Evolutionary conservation across 2,888 invertebrate genomes (phyloP).

Genomic region (Patella caerulea): DNA sequence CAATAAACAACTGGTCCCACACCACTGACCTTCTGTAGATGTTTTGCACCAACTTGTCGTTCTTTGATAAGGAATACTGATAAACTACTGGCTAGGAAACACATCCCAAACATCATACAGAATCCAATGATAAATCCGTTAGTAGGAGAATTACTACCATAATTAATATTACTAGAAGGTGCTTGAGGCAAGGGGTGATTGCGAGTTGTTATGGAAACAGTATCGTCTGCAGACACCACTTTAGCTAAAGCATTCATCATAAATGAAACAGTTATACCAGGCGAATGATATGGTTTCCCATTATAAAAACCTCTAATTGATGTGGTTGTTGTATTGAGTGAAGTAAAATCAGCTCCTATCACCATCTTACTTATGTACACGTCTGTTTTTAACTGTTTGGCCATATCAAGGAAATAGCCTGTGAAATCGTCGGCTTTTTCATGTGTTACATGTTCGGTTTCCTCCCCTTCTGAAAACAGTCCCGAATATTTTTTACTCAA

Average conservation of each 20-base stretch:
- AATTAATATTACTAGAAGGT: constrained; percentile 15
- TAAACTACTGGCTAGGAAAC: constrained; percentile 65
- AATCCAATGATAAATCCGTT: constrained; percentile 53
- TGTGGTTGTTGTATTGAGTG: constrained; percentile 8
- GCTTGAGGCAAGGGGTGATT: constrained; percentile 43
- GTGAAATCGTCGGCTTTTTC: background rate
- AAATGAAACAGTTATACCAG: constrained; percentile 77
- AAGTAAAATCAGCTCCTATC: constrained; percentile 54
- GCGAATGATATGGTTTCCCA: constrained; percentile 83
- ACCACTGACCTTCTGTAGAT: constrained; percentile 67
- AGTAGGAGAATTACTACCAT: background rate
- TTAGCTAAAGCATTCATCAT: constrained; percentile 42
- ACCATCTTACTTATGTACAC: constrained; percentile 68
- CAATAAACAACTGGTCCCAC: constrained; percentile 76
- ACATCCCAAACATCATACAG: constrained; percentile 63
- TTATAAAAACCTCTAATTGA: constrained; percentile 83
- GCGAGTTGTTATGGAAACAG: constrained; percentile 36
- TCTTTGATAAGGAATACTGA: constrained; percentile 64
- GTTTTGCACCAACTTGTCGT: constrained; percentile 57
- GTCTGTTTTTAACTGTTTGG: constrained; percentile 57
- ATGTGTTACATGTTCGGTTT: background rate
- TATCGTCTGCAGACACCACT: constrained; percentile 24
- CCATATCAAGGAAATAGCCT: constrained; percentile 41
- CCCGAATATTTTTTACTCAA: background rate
- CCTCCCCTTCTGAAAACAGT: background rate